phyloP scores from a whole-genome alignment of 2,888 invertebrate species.

The Amblyteles armatorius region DNA sequence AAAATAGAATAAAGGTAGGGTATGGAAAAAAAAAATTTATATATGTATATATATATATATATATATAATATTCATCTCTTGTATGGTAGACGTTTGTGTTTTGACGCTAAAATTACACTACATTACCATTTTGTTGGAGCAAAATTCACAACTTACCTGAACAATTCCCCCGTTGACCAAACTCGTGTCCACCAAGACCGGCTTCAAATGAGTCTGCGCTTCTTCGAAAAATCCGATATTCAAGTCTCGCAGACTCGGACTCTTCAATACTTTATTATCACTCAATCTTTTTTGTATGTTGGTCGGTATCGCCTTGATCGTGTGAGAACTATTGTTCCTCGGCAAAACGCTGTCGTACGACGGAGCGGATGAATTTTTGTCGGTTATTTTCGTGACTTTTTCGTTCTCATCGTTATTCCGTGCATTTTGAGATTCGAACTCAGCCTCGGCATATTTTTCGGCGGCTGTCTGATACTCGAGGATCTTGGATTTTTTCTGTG shows the following conservation, averaged over 20 bases:
- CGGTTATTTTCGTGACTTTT: not conserved
- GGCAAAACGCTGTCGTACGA: constrained; percentile 49
- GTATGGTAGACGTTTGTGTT: not conserved
- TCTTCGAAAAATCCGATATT: constrained; percentile 76
- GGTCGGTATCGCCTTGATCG: constrained; percentile 36
- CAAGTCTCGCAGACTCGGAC: constrained; percentile 68
- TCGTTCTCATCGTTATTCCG: constrained; percentile 25
- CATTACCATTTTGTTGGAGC: not conserved
- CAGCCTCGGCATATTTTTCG: constrained; percentile 77
- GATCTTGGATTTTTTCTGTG: constrained; percentile 87
- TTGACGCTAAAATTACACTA: not conserved
- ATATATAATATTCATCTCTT: not conserved
- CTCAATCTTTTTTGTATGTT: constrained; percentile 61
- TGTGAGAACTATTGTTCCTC: constrained; percentile 57
- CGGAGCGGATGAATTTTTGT: constrained; percentile 7
- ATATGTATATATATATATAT: too few species aligned
- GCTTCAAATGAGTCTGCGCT: constrained; percentile 86
- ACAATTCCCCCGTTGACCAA: constrained; percentile 88
- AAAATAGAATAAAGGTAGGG: too few species aligned
- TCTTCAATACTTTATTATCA: constrained; percentile 61
- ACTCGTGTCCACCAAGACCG: constrained; percentile 87
- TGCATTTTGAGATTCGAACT: constrained; percentile 62
- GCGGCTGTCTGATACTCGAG: constrained; percentile 85
- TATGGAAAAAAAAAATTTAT: too few species aligned
- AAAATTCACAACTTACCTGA: constrained; percentile 85